These are phyloP conservation scores for Ophion costatus DNA, from an alignment of 2,888 invertebrate species.

Conservation along the genomic window DNA sequence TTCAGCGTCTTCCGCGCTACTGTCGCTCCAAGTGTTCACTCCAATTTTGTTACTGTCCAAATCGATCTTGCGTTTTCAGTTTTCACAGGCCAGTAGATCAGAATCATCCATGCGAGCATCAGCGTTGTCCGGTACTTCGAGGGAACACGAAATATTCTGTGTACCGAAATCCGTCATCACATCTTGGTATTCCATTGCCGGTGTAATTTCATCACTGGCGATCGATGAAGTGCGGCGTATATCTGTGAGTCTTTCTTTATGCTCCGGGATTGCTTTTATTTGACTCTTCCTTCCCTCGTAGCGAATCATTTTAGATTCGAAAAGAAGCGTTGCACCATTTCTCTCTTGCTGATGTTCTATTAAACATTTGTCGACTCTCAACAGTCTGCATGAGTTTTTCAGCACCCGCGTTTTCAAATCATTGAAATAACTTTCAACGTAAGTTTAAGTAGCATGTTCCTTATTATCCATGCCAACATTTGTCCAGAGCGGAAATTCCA, in stretches of 20 bases:
- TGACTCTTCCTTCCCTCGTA: no score
- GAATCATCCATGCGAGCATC: not conserved
- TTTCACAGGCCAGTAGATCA: constrained; percentile 2
- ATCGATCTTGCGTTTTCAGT: constrained; percentile 3
- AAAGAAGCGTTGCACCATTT: constrained; percentile 10
- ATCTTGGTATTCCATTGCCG: no score
- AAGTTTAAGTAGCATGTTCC: constrained; percentile 20
- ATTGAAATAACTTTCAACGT: constrained; percentile 39
- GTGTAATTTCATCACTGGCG: not conserved
- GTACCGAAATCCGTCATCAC: not conserved
- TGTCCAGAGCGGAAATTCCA: constrained; percentile 43
- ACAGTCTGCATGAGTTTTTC: not conserved
- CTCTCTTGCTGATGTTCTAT: constrained; percentile 11
- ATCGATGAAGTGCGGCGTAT: no score
- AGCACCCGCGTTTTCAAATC: constrained; percentile 28
- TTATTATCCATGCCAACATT: not conserved
- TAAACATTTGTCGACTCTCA: constrained; percentile 33
- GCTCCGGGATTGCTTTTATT: no score
- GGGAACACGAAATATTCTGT: not conserved
- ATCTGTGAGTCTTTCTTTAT: no score
- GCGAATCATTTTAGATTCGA: constrained; percentile 17
- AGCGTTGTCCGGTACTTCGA: constrained; percentile 12
- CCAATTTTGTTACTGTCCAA: not conserved
- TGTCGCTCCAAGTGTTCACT: not conserved
- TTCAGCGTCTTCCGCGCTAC: not conserved